Evolutionary conservation across 2,888 invertebrate species (phyloP), one percentile per base, ranked within the genome.

Genomic region (Ophion slaviceki): DNA sequence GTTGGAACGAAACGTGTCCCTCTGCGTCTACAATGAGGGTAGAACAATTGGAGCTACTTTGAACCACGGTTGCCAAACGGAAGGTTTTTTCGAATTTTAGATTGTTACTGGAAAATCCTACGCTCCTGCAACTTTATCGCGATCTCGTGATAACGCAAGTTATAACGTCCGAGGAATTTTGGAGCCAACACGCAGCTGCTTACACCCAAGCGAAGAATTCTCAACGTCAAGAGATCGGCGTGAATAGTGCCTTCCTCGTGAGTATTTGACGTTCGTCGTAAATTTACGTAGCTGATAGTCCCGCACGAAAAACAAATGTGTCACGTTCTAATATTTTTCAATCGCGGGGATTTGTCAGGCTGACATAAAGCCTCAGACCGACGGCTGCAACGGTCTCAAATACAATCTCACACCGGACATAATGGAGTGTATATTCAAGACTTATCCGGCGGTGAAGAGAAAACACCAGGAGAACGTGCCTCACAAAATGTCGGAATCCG

Each of bases 381-480:
- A 99, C 93, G 99, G 99, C 40, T 98, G 98, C 92, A 99, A 99
- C 94, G 99, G 99, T 72, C 96, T 99, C 57, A 98, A 98, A 93
- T 99, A 99, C 94, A 99, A 99, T 94, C 96, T 99, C 75, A 99
- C 99, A 5, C 96, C 97, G 79, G 99, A 99, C 94, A 97, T 99
- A 79, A 99, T 99, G 93, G 98, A 99, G 92, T 98, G 99, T 90
- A 99, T 99, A 95, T 99, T 99, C 94, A 98, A 98, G 95, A 99
- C 99, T 86, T 99, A 99, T 95, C 99, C 99, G 28, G 98, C 99
- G 89, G 99, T 99, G 0, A 97, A 98, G 92, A 97, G 97, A 95
- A 99, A 99, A 95, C 99, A 99, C 94, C 95, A 97, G 82, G 99
- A 99, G 94, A 97, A 98, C 94, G 99, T 99, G 59, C 99, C 99